Evolutionary conservation across 2,797 vertebrate species (phyloP).

Genomic region (Parauchenoglanis punctatus): DNA sequence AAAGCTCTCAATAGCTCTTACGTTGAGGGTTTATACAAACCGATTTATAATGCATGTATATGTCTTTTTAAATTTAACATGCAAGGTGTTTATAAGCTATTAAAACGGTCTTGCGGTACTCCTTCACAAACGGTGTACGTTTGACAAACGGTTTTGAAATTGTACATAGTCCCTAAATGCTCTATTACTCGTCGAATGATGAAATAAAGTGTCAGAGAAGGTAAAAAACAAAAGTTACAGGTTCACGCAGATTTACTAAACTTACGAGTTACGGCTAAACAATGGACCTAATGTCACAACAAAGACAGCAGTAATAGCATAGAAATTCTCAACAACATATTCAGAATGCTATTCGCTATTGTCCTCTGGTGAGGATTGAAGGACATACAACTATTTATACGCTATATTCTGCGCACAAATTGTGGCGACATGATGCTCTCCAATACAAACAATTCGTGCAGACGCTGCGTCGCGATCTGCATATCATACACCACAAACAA

Average conservation of each 20-base stretch:
- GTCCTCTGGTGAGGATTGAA: background rate
- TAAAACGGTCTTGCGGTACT: background rate
- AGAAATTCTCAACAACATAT: background rate
- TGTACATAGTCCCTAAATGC: conserved; percentile 31
- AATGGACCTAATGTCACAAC: background rate
- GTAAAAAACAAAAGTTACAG: background rate
- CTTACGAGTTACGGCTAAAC: background rate
- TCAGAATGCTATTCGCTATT: no score
- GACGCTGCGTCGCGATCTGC: background rate
- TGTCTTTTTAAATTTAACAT: no score
- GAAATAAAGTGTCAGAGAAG: conserved; percentile 38
- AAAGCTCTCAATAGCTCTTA: background rate
- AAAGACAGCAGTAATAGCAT: background rate
- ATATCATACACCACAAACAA: background rate
- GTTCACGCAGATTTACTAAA: background rate
- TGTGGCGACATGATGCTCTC: conserved; percentile 53
- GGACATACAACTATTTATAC: background rate
- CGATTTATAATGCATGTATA: no score
- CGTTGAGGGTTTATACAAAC: background rate
- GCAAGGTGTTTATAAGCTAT: background rate
- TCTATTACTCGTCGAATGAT: conserved; percentile 11
- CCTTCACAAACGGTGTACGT: no score
- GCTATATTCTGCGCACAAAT: conserved; percentile 49
- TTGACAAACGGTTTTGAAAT: conserved; percentile 8
- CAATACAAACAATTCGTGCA: conserved; percentile 12